Conservation (phyloP, 2,888 invertebrate species). For the Pyrgus malvae region DNA sequence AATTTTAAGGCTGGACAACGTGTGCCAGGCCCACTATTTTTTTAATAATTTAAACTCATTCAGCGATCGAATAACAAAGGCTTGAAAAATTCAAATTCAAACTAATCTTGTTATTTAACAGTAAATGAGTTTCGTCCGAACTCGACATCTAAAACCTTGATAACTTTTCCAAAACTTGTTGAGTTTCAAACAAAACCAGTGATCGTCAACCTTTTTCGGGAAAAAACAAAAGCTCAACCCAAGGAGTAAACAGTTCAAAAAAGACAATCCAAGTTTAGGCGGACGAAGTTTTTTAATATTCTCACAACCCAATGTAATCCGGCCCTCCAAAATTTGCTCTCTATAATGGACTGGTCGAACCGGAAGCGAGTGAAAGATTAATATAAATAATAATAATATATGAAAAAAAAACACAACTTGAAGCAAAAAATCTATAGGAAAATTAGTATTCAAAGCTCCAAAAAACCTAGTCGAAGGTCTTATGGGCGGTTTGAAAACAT, state of each 20-base stretch:
- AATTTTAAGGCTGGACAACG: no score
- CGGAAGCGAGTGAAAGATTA: not conserved
- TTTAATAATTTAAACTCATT: no score
- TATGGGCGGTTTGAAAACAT: no score
- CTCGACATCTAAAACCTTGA: constrained; percentile 3
- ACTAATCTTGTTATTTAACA: not conserved
- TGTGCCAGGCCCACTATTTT: no score
- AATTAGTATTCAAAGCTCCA: no score
- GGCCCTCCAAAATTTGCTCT: constrained; percentile 66
- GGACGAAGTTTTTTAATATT: constrained; percentile 78
- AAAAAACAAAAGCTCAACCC: constrained; percentile 38
- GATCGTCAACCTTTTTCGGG: constrained; percentile 29
- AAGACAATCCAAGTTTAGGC: constrained; percentile 76
- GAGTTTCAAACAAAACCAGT: constrained; percentile 27
- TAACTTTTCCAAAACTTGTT: constrained; percentile 17
- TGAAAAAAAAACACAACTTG: no score
- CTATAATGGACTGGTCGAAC: constrained; percentile 37
- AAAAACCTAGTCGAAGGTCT: no score
- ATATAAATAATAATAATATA: no score
- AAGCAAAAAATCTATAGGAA: no score
- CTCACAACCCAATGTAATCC: constrained; percentile 73
- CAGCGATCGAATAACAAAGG: no score
- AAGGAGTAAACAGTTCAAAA: constrained; percentile 64
- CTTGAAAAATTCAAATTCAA: no score
- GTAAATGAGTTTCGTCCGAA: not conserved